Conservation (phyloP, 2,888 invertebrate species). For the Caenorhabditis macrosperma region DNA sequence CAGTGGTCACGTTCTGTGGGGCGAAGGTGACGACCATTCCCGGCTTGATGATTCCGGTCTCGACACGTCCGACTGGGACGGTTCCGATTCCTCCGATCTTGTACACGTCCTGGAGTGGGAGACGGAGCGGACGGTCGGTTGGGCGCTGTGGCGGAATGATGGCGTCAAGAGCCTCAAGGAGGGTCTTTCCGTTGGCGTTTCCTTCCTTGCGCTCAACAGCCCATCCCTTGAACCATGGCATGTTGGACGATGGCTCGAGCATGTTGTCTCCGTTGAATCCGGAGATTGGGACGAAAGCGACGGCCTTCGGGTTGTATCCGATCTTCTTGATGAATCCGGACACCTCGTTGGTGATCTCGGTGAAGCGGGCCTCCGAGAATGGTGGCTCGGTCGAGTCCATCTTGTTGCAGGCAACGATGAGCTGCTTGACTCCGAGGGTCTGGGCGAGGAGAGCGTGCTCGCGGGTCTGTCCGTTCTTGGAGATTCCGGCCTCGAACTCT, state of each 20-base stretch:
- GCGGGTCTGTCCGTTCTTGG: conserved; percentile 99
- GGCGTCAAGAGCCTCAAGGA: conserved; percentile 96
- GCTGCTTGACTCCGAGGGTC: conserved; percentile 97
- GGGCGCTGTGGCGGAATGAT: conserved; percentile 95
- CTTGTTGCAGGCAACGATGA: conserved; percentile 99
- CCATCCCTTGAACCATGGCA: conserved; percentile 97
- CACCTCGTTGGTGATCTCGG: conserved; percentile 97
- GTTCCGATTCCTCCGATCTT: conserved; percentile 99
- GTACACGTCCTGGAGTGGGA: conserved; percentile 99
- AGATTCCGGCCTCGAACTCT: conserved; percentile 99
- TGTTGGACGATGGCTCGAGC: conserved; percentile 94
- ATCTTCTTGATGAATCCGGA: conserved; percentile 99
- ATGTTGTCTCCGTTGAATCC: conserved; percentile 99
- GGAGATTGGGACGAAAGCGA: conserved; percentile 98
- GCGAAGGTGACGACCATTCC: conserved; percentile 96
- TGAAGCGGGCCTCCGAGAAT: conserved; percentile 93
- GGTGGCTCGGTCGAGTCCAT: conserved; percentile 99
- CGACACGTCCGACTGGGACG: conserved; percentile 99
- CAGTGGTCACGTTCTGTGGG: conserved; percentile 96
- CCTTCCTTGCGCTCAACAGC: conserved; percentile 93
- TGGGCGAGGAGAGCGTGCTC: conserved; percentile 98
- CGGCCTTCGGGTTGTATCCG: conserved; percentile 97
- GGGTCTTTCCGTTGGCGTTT: conserved; percentile 93
- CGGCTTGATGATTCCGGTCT: conserved; percentile 96
- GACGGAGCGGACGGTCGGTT: conserved; percentile 96